Evolutionary conservation across 2,797 vertebrate genomes (phyloP).

Genomic region (Oreochromis mossambicus): DNA sequence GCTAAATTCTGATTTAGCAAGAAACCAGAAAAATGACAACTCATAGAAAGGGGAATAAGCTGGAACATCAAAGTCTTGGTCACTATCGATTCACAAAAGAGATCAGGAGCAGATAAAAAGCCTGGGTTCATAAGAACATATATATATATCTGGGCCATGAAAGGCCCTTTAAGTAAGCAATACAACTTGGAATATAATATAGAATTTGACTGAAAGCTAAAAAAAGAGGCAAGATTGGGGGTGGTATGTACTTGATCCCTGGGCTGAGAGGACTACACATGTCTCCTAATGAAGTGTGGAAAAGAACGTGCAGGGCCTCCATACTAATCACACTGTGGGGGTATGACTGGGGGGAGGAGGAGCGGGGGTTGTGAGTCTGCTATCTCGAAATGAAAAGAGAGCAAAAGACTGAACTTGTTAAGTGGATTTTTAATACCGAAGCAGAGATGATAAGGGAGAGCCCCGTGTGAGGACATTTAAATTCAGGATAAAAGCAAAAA

Average conservation of each 20-base stretch:
- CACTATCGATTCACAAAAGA: background rate
- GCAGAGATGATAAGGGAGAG: conserved; percentile 33
- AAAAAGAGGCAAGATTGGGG: background rate
- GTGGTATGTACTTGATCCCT: background rate
- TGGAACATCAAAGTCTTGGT: background rate
- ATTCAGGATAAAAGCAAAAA: conserved; percentile 16
- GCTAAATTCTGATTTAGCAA: background rate
- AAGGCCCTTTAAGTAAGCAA: background rate
- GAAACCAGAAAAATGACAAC: background rate
- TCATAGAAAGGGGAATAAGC: background rate
- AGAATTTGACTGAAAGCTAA: background rate
- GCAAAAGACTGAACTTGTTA: conserved; percentile 29
- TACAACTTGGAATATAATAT: background rate
- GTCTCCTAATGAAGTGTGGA: conserved; percentile 36
- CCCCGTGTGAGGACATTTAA: conserved; percentile 26
- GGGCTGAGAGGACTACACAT: background rate
- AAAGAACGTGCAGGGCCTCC: background rate
- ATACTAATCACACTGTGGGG: conserved; percentile 24
- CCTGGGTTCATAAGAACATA: background rate
- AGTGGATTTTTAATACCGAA: conserved; percentile 52
- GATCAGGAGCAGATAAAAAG: background rate
- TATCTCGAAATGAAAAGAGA: conserved; percentile 42
- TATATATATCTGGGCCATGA: background rate
- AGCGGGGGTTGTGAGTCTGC: background rate
- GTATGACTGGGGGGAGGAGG: conserved; percentile 8